Conservation (phyloP, 2,888 invertebrate species). For the Mylabris sibirica region DNA sequence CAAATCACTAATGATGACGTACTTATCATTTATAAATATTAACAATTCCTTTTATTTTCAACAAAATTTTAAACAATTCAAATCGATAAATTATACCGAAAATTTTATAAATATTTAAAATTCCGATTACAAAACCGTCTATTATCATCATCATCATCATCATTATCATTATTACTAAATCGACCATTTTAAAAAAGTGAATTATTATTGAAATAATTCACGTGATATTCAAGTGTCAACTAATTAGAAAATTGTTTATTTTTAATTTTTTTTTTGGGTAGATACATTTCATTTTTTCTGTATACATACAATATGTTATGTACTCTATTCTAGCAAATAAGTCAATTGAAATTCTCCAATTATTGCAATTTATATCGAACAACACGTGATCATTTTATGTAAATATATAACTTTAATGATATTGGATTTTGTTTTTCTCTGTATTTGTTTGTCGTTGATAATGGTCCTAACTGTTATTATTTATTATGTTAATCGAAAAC, state of each 20-base stretch:
- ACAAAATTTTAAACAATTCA: not conserved
- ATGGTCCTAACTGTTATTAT: not conserved
- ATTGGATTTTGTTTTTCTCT: too few species aligned
- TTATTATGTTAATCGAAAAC: not conserved
- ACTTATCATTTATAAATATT: not conserved
- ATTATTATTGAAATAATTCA: not conserved
- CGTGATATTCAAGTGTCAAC: not conserved
- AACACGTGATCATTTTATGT: not conserved
- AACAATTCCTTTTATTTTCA: not conserved
- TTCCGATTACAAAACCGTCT: not conserved
- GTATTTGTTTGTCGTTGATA: slow-evolving; percentile 17
- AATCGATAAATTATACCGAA: slow-evolving; percentile 1
- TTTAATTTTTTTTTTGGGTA: too few species aligned
- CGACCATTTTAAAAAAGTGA: not conserved
- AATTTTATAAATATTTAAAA: not conserved
- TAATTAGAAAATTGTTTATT: not conserved
- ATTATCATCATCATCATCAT: too few species aligned
- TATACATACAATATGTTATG: too few species aligned
- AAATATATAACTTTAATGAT: too few species aligned
- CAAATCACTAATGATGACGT: not conserved
- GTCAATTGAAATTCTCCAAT: too few species aligned
- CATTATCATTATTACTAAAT: too few species aligned
- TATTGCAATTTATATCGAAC: slow-evolving; percentile 17
- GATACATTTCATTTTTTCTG: too few species aligned
- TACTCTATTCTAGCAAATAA: too few species aligned